Percentiles rank a stretch among this genome's conserved stretches.
These are phyloP conservation scores for Phytoseiulus persimilis DNA, from an alignment of 2,888 invertebrate species.

Conservation along the genomic window DNA sequence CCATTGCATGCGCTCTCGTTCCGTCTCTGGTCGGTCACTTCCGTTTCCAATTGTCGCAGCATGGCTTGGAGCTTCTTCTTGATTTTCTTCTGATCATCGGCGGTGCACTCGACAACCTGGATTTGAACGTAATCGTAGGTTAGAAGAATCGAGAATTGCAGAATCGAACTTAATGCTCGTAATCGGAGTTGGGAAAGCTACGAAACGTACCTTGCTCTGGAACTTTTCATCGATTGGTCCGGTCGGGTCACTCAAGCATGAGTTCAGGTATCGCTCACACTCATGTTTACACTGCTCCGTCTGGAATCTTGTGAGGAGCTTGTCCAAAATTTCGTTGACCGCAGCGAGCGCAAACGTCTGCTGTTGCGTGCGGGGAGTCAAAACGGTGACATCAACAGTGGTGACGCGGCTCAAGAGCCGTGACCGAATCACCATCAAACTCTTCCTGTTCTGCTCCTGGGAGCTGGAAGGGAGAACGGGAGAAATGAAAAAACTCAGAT, in stretches of 20 bases:
- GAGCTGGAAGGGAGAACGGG: not conserved
- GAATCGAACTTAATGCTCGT: too few relatives aligned
- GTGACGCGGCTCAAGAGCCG: slow-evolving; percentile 7
- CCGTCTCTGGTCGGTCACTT: not conserved
- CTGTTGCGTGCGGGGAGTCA: slow-evolving; percentile 10
- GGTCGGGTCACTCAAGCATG: slow-evolving; percentile 10
- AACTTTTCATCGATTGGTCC: slow-evolving; percentile 23
- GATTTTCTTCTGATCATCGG: slow-evolving; percentile 22
- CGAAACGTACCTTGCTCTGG: slow-evolving; percentile 34
- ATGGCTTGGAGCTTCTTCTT: slow-evolving; percentile 27
- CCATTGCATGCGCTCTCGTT: not conserved
- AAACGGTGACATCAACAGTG: slow-evolving; percentile 20
- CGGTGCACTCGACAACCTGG: slow-evolving; percentile 18
- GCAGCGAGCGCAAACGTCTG: not conserved
- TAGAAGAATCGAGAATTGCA: too few relatives aligned
- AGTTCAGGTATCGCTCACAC: slow-evolving; percentile 21
- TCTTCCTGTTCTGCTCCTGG: slow-evolving; percentile 21
- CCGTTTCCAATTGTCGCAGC: not conserved
- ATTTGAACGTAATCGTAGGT: not conserved
- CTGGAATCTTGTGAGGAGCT: slow-evolving; percentile 13
- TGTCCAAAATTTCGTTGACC: slow-evolving; percentile 20
- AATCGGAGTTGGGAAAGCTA: too few relatives aligned
- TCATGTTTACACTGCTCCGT: not conserved
- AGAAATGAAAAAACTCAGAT: not conserved
- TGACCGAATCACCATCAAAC: not conserved